Evolutionary conservation across 2,797 vertebrate species (phyloP).

Genomic region (Alectoris magna): DNA sequence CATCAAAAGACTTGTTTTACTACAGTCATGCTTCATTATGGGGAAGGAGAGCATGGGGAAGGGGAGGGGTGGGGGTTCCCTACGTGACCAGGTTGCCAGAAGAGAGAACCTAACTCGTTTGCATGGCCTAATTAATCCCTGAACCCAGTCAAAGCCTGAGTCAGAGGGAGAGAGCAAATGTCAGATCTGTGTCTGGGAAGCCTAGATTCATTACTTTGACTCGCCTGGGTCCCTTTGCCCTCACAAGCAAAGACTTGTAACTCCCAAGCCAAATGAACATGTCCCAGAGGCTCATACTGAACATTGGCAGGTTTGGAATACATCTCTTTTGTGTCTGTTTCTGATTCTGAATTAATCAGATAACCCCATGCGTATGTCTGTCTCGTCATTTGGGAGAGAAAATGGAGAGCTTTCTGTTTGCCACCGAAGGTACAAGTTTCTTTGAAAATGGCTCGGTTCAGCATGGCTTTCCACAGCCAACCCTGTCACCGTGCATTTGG

Average conservation of each 20-base stretch:
- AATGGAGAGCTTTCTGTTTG: background rate
- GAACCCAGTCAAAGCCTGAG: slow-evolving; percentile 56
- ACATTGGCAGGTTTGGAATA: slow-evolving; percentile 33
- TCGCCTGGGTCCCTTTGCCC: slow-evolving; percentile 40
- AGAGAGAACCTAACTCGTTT: slow-evolving; percentile 54
- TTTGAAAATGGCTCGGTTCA: slow-evolving; percentile 15
- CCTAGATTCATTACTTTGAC: slow-evolving; percentile 51
- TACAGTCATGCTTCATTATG: slow-evolving; percentile 82
- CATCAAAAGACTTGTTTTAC: slow-evolving; percentile 82
- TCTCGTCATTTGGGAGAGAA: slow-evolving; percentile 2
- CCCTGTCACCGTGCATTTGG: background rate
- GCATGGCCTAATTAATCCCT: slow-evolving; percentile 60
- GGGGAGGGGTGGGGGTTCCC: slow-evolving; percentile 20
- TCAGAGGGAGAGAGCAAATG: slow-evolving; percentile 45
- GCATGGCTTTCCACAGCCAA: slow-evolving; percentile 14
- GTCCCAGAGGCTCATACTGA: slow-evolving; percentile 20
- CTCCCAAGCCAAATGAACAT: slow-evolving; percentile 17
- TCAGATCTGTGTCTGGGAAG: slow-evolving; percentile 30
- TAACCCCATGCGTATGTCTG: background rate
- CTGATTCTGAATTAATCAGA: slow-evolving; percentile 43
- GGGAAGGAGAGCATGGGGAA: slow-evolving; percentile 59
- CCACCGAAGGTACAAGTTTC: background rate
- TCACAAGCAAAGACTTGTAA: slow-evolving; percentile 7
- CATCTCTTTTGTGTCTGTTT: slow-evolving; percentile 41
- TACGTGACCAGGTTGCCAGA: slow-evolving; percentile 68